Evolutionary conservation across 2,888 invertebrate genomes (phyloP), one percentile per base, ranked within the genome.

Genomic region (Torymus tubicola): DNA sequence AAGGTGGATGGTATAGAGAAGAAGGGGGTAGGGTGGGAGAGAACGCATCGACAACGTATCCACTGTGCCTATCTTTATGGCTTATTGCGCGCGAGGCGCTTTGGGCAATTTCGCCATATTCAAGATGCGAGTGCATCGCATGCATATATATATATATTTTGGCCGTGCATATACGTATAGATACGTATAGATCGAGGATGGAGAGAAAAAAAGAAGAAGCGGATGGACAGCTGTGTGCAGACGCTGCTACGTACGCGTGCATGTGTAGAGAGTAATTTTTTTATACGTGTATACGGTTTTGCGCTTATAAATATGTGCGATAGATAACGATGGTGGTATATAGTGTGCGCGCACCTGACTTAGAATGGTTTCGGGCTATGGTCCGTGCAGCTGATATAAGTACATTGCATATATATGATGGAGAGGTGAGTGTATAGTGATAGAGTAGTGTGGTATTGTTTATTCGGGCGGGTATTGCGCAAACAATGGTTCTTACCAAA

Each of bases 51-150:
- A 81, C 83, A 83, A 83, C 82, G 84, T 86, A 87, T 88, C 84
- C 85, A 85, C 61, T 80, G 78, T 84, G 85, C 85, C 78, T 88
- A 89, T 89, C 89, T 89, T 89, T 89, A 89, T 89, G 85, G 89
- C 89, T 88, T 87, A 87, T 89, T 87, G 87, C 89, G 87, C 31
- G 3, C 12, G 13, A 83, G 55, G 70, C 87, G 89, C 89, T 89
- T 87, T 88, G 84, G 89, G 89, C 89, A 87, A 86, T 86, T 88
- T 88, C 65, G 69, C 57, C 21, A 21, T 70, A 81, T 81, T 77
- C 69, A 31, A 63, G 77, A 72, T 80, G 63, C 67, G 8, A 18
- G 53, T 42, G 42, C 63, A n/a, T n/a, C n/a, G 42, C 18, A 10
- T 13, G n/a, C 52, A 18, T 60, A 21, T 21, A 21, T 21, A 2